phyloP scores from a whole-genome alignment of 2,797 vertebrate species.

The Peromyscus aztecus region DNA sequence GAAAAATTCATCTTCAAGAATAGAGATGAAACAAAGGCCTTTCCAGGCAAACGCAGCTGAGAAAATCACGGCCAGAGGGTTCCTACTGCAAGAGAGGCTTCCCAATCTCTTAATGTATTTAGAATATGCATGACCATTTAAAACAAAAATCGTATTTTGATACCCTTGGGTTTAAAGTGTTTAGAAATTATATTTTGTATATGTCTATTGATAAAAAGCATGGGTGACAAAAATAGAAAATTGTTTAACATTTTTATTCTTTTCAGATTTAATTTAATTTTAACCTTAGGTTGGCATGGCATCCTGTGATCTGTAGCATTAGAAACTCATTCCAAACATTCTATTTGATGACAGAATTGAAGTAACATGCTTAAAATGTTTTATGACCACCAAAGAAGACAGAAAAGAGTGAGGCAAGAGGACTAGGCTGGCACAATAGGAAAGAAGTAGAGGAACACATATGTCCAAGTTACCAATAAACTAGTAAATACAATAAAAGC shows the following conservation, averaged over 20 bases:
- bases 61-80: background rate
- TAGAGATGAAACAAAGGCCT: background rate
- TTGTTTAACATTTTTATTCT: background rate
- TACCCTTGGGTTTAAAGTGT: background rate
- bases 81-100: background rate
- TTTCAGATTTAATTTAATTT: background rate
- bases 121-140: background rate
- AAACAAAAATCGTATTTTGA: background rate
- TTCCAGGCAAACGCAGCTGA: background rate
- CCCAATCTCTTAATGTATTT: background rate
- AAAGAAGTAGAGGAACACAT: too few relatives aligned
- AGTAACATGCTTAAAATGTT: background rate
- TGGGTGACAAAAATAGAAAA: background rate
- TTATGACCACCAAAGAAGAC: background rate
- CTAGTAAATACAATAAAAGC: background rate
- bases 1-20: background rate
- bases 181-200: background rate
- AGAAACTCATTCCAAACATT: background rate
- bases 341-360: background rate
- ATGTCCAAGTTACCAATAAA: accelerated
- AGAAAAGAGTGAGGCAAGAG: background rate
- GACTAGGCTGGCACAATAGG: accelerated
- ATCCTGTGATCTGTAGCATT: accelerated
- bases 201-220: background rate
- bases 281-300: background rate